Conservation (phyloP, 1,140 invertebrate genomes). For the Drosophila bocki region DNA sequence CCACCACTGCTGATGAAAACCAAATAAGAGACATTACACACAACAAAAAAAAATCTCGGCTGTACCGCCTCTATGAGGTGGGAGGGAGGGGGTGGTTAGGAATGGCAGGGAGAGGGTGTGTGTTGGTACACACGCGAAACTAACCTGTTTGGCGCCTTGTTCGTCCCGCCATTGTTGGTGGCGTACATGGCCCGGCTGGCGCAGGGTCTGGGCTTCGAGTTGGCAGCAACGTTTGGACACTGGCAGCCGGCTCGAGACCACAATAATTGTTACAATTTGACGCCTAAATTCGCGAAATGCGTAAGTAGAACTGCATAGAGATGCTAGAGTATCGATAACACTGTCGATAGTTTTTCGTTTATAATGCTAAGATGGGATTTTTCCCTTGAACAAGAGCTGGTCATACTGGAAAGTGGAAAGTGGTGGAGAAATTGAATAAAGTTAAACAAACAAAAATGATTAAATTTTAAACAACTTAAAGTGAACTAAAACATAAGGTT, state of each 20-base stretch:
- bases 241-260: constrained; percentile 12
- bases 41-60: constrained; percentile 31
- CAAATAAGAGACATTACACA: constrained; percentile 25
- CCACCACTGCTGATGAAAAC: constrained; percentile 50
- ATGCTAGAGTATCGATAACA: neutral
- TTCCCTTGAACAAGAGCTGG: neutral
- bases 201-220: constrained; percentile 19
- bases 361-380: neutral
- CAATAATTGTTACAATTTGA: constrained; percentile 47
- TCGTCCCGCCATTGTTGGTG: constrained; percentile 71
- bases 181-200: constrained; percentile 71
- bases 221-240: constrained; percentile 31
- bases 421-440: too few species aligned
- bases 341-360: neutral
- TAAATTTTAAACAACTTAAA: too few species aligned
- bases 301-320: constrained; percentile 27
- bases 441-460: too few species aligned
- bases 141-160: constrained; percentile 80
- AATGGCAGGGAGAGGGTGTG: constrained; percentile 9
- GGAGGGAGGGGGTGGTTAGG: constrained; percentile 13
- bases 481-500: too few species aligned
- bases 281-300: constrained; percentile 63
- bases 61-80: constrained; percentile 41
- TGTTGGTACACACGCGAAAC: constrained; percentile 15
- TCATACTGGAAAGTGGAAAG: neutral